A percentile compares a stretch with the other conserved stretches of the same genome.
Conservation (phyloP, 2,113 vertebrate species). For the Nibea coibor region DNA sequence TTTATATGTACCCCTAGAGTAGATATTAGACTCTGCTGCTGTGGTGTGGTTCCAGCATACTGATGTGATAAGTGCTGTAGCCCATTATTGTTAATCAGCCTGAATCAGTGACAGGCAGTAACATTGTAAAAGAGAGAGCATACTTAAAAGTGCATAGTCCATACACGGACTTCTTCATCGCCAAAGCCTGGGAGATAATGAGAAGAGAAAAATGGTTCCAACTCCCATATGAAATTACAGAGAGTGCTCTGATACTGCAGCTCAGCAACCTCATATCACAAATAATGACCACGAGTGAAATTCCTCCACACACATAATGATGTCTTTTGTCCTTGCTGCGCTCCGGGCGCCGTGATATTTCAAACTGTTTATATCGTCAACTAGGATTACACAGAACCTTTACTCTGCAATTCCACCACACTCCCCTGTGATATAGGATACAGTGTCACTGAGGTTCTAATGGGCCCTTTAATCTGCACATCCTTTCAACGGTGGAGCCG, state of each 20-base stretch:
- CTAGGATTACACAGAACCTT: slow-evolving; percentile 60
- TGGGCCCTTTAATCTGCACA: slow-evolving; percentile 75
- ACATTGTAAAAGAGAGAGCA: slow-evolving; percentile 4
- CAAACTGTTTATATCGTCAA: slow-evolving; percentile 68
- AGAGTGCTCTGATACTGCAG: slow-evolving; percentile 36
- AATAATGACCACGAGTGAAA: slow-evolving; percentile 58
- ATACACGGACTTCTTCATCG: neutral
- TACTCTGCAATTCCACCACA: slow-evolving; percentile 38
- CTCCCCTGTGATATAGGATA: slow-evolving; percentile 59
- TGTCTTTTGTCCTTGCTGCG: slow-evolving; percentile 52
- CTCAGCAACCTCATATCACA: slow-evolving; percentile 51
- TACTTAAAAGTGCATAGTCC: slow-evolving; percentile 14
- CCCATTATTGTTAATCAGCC: slow-evolving; percentile 50
- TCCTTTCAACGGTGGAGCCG: slow-evolving; percentile 63
- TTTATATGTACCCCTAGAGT: slow-evolving; percentile 14
- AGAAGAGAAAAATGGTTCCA: slow-evolving; percentile 45
- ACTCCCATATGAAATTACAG: slow-evolving; percentile 61
- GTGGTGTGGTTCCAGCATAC: slow-evolving; percentile 17
- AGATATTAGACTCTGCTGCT: slow-evolving; percentile 3
- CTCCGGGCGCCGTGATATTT: slow-evolving; percentile 44
- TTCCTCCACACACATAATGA: slow-evolving; percentile 56
- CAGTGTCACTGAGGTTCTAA: slow-evolving; percentile 64
- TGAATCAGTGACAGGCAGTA: slow-evolving; percentile 41
- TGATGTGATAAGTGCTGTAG: slow-evolving; percentile 33
- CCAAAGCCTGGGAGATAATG: slow-evolving; percentile 40